These are phyloP conservation scores for Atrichornis clamosus DNA, from an alignment of 2,113 vertebrate species.

Conservation along the genomic window DNA sequence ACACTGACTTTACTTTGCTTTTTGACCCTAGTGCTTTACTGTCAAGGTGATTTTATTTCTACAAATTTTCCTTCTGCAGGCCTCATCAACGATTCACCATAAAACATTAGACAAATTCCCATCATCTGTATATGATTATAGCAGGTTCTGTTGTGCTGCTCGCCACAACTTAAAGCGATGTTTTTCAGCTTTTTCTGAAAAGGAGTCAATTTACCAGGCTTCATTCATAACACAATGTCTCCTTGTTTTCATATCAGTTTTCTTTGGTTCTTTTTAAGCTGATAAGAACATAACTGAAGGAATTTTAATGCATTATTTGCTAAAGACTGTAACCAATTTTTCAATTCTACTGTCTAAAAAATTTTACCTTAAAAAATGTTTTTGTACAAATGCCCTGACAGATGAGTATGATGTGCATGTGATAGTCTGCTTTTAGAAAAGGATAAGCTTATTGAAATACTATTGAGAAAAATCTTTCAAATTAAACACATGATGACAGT, in stretches of 20 bases:
- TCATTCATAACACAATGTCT: slow-evolving; percentile 54
- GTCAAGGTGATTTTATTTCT: slow-evolving; percentile 90
- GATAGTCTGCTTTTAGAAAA: background rate
- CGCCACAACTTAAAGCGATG: slow-evolving; percentile 43
- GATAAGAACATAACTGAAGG: slow-evolving; percentile 40
- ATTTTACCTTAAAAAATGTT: background rate
- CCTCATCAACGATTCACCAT: slow-evolving; percentile 79
- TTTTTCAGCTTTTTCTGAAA: slow-evolving; percentile 68
- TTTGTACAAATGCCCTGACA: background rate
- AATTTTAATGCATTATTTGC: slow-evolving; percentile 34
- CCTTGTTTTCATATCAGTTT: slow-evolving; percentile 57
- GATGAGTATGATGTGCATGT: background rate
- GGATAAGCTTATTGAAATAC: background rate
- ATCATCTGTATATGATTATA: slow-evolving; percentile 90
- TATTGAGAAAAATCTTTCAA: background rate
- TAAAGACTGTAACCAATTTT: slow-evolving; percentile 38
- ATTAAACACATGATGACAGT: background rate
- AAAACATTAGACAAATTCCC: slow-evolving; percentile 83
- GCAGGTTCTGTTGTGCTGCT: slow-evolving; percentile 71
- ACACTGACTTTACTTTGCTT: slow-evolving; percentile 85
- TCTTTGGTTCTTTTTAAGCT: slow-evolving; percentile 57
- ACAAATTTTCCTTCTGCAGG: slow-evolving; percentile 87
- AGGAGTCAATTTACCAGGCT: slow-evolving; percentile 64
- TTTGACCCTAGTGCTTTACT: slow-evolving; percentile 86
- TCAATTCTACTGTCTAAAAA: background rate